Base-by-base conservation (phyloP, 2,113 vertebrate species). In the Neotragus moschatus region DNA sequence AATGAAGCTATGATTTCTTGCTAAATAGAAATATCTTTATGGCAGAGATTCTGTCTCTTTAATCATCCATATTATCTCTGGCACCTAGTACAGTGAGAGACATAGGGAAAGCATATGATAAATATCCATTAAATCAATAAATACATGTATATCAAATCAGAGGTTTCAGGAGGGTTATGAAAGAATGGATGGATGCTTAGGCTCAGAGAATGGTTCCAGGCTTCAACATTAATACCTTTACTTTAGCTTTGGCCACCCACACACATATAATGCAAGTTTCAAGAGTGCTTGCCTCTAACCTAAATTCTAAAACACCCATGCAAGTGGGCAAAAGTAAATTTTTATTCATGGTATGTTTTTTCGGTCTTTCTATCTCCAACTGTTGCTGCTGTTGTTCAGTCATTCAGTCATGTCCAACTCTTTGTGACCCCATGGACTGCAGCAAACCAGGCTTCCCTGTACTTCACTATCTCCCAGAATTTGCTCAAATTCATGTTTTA, bases 381-480 rank as follows among this genome's bases (percentile, higher is more conserved):
- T 77, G 3, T 0, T 26, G n/a, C n/a, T 39, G 66, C 6, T 39
- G 66, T 12, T 13, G 19, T 73, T 10, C 66, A 73, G 11, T 12
- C n/a, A 23, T 11, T 73, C n/a, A 23, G 19, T 39, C 1, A 0
- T 39, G n/a, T 70, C 66, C 10, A 23, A 1, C n/a, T 39, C 10
- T 39, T 70, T 39, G 66, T 36, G 17, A 39, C 19, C 66, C n/a
- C 63, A 36, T 70, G 63, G 16, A 70, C 9, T 70, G 63, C 19
- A 70, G n/a, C n/a, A 39, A 5, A 23, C 66, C 19, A 70, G n/a
- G 19, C 66, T 39, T 39, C n/a, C 66, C n/a, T 70, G 66, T 70
- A 19, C n/a, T 70, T 70, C 5, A 39, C 66, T 39, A 39, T 70
- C n/a, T 39, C 66, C n/a, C 66, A 39, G 66, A 70, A 39, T 70